Base-by-base conservation (phyloP, 2,113 vertebrate genomes). In the Tapirus terrestris region DNA sequence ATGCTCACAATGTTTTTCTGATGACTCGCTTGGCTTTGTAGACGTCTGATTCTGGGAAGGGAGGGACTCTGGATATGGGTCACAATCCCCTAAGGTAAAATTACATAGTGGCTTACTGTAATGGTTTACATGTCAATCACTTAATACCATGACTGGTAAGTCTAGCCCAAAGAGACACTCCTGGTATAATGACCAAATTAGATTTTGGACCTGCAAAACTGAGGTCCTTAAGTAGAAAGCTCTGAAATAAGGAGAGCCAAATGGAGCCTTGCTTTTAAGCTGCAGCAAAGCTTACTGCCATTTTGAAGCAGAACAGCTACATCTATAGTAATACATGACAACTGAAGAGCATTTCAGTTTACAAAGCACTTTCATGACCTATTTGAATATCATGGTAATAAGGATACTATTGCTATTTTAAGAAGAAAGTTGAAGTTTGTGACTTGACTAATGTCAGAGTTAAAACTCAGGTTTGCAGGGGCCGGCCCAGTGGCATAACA, bases 341-440 rank as follows among this genome's bases (percentile, higher is more conserved):
- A 23, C 39, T 43, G 6, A 93, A 88, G 36, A 60, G n/a, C 33
- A 76, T 31, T 48, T 36, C 33, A 48, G 70, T 33, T 77, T 89
- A 23, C 70, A 79, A 43, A 94, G 58, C 20, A 79, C 31, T 77
- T 86, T 36, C 1, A 1, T n/a, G 23, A 76, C 67, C 53, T 29
- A 25, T 29, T 51, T 39, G 70, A 53, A n/a, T n/a, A 11, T 53
- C 75, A 20, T 29, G n/a, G 63, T 70, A 39, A 48, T 58, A 67
- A 67, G 23, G 7, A 6, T 48, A 75, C 33, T 63, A 14, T 36
- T 48, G 79, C n/a, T 33, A 7, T 20, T 92, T 73, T 51, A 51
- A 63, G 87, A 87, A 90, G 48, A 68, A 85, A 88, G 27, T 29
- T 84, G 75, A 90, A 17, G 11, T 92, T 76, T 94, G 31, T 73